Evolutionary conservation across 1,140 invertebrate species (phyloP), one percentile per base, ranked within the genome.

Genomic region (Lasioglossum albipes): DNA sequence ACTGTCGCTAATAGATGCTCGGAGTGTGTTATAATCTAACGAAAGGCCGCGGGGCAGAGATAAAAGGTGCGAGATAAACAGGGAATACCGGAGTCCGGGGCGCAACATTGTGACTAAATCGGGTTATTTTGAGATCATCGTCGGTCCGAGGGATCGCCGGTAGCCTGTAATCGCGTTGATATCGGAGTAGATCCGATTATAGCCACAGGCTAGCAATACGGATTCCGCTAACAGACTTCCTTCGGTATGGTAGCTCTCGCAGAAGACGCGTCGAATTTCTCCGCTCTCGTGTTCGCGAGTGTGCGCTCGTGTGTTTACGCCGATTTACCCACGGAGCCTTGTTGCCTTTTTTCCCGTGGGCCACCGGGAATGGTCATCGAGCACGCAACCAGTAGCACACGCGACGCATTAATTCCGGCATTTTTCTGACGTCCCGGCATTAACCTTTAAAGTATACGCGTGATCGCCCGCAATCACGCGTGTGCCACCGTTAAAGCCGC

Each of bases 351-450:
- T 82, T 75, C 52, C 41, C 45, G 20, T 45, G 6, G 67, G 62
- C 68, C 69, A 71, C 72, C 81, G 61, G 69, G 61, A 86, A 87
- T 87, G 86, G 84, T 84, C 75, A 86, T 79, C 72, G 79, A 27
- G 75, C 86, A 87, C 84, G 86, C 86, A 86, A 87, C 78, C 86
- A 75, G 86, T 86, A 87, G 86, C 84, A 86, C 86, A 87, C 84
- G 84, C 86, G 84, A 87, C 86, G 84, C 86, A 87, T 87, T 87
- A 86, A 87, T 87, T 77, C 78, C 68, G 27, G 62, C 54, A 87
- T 86, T 87, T 86, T 87, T 81, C 76, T 54, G 16, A n/a, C 27
- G 62, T 79, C 78, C 52, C 36, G 78, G 64, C 78, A 79, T 79
- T 79, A 79, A 79, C 78, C 78, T 79, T 79, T 79, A 79, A 79